Evolutionary conservation across 2,888 invertebrate genomes (phyloP), one percentile per base, ranked within the genome.

Genomic region (Andrena minutula): DNA sequence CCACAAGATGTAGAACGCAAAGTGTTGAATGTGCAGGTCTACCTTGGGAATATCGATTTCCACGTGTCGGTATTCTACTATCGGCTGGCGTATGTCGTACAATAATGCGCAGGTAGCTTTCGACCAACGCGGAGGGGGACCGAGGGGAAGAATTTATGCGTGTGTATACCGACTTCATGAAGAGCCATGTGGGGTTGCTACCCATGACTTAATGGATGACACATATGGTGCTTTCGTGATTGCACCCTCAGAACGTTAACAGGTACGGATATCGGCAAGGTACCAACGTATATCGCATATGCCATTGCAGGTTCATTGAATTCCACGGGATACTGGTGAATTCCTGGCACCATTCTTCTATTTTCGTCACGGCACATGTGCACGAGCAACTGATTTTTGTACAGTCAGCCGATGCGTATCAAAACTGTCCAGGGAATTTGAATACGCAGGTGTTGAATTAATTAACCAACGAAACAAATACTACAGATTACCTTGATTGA

Each of bases 11-110:
- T 35, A 75, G 35, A 47, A 23, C 26, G 16, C 23, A 10, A 49
- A 23, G 49, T 56, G 28, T 41, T 23, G n/a, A 47, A 53, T 51
- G 58, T 30, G 73, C 80, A 86, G 78, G 79, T 83, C 79, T 63
- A 30, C 68, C 82, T 84, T 82, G 79, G 85, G 89, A 91, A 91
- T 92, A 92, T 92, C 89, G 91, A 91, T 92, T 92, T 91, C 88
- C 89, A 89, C 90, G 89, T 91, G 91, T 88, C 65, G 83, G 83
- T 83, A 82, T 86, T 81, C 77, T 66, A 63, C 66, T 69, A 86
- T 89, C 88, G 86, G 79, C 85, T 89, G 81, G 85, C 92, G 90
- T 91, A 89, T 90, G 91, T 88, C 87, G 86, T 84, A 60, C 72
- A 73, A 74, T 63, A 77, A 79, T 58, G 72, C 75, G 71, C 78